Conservation (phyloP, 1,140 invertebrate species). For the Tribolium madens region DNA sequence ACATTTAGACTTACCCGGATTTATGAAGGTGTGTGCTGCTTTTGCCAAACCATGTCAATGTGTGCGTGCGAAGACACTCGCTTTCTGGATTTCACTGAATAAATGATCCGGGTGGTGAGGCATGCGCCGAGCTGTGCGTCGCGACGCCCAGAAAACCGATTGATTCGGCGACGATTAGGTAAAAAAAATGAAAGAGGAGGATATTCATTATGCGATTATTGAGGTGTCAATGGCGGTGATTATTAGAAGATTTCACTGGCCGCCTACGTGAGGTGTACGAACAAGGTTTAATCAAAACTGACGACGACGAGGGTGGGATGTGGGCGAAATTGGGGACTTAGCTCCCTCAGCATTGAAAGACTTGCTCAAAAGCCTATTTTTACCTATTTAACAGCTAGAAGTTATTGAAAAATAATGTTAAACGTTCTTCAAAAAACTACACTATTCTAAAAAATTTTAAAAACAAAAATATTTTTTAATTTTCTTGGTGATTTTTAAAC, state of each 20-base stretch:
- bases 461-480: too few relatives aligned
- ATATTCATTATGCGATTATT: not conserved
- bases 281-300: not conserved
- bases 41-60: not conserved
- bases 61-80: slow-evolving; percentile 29
- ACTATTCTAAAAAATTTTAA: too few relatives aligned
- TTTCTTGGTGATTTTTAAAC: too few relatives aligned
- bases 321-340: too few relatives aligned
- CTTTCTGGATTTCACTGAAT: slow-evolving; percentile 29
- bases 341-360: not conserved
- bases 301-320: not conserved
- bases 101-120: slow-evolving; percentile 8
- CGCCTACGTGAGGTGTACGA: not conserved
- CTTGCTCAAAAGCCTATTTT: too few relatives aligned
- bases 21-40: slow-evolving; percentile 11
- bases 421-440: too few relatives aligned
- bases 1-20: slow-evolving; percentile 10
- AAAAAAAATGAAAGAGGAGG: not conserved
- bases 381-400: too few relatives aligned
- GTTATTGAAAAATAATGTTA: too few relatives aligned
- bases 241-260: not conserved
- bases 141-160: slow-evolving; percentile 14
- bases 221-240: not conserved
- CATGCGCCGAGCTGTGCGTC: slow-evolving; percentile 12
- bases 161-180: slow-evolving; percentile 21